Base-by-base conservation (phyloP, 1,140 invertebrate species). In the Coelopa frigida region DNA sequence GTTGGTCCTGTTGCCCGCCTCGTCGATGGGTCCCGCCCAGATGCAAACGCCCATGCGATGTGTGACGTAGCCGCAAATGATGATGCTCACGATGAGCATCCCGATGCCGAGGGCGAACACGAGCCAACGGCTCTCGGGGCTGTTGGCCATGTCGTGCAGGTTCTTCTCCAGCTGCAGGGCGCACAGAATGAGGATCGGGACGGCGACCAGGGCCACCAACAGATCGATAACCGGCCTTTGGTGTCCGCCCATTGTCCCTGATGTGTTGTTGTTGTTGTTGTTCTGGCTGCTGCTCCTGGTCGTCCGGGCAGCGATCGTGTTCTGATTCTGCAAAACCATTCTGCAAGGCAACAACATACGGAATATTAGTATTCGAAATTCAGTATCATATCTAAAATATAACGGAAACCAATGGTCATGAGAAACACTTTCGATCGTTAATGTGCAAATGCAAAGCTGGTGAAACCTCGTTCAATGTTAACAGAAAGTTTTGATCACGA, bases 11-110 rank as follows among this genome's bases (percentile, higher is more conserved):
- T 68, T 68, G 31, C 60, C 61, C 32, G 59, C 48, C 46, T 65
- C 64, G 36, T 68, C 64, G 17, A 68, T 61, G 46, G 64, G 64
- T 14, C 64, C 64, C 18, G 64, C 61, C 64, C 64, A 68, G 24
- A 65, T 62, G 54, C 64, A 68, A 24, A 68, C 64, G 21, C 64
- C 64, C 64, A 68, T 63, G 11, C 64, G 63, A 40, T 68, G 64
- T 12, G 64, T 68, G 4, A 68, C 64, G 57, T 68, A 68, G 22
- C 64, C 64, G 24, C 64, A 68, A 26, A 68, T 68, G 21, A 68
- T 61, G 15, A 68, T 52, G 21, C 61, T 65, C 12, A 68, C 61
- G 14, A 68, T 37, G 41, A 68, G 50, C 59, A 68, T 62, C 1
- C 61, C 61, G 29, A 68, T 58, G 20, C 64, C 64, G 18, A 68